Percentiles rank a stretch among this genome's conserved stretches.
Evolutionary conservation across 2,888 invertebrate genomes (phyloP).

Genomic region (Rosalia funebris): DNA sequence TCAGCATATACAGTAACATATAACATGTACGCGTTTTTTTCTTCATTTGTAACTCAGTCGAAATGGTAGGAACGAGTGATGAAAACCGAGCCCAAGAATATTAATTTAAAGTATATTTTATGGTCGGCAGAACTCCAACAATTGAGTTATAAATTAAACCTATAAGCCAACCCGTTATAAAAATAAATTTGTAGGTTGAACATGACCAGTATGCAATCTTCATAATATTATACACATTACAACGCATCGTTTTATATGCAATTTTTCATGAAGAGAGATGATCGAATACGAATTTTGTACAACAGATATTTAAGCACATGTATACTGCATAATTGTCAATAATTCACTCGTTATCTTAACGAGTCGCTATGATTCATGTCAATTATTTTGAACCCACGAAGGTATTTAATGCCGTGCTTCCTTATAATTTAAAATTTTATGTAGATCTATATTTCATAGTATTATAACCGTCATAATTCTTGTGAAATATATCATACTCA

Average conservation of each 20-base stretch:
- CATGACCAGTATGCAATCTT: conserved; percentile 41
- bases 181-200: conserved; percentile 44
- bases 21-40: no score
- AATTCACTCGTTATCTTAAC: conserved; percentile 38
- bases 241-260: conserved; percentile 38
- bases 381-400: conserved; percentile 32
- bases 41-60: no score
- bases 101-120: conserved; percentile 26
- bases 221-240: conserved; percentile 42
- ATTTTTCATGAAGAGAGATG: conserved; percentile 40
- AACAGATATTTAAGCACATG: conserved; percentile 30
- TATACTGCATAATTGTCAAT: conserved; percentile 39
- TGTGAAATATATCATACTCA: no score
- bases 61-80: not conserved
- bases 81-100: conserved; percentile 1
- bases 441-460: no score
- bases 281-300: conserved; percentile 30
- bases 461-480: no score
- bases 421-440: conserved; percentile 22
- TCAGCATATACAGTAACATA: no score
- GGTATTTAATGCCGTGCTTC: conserved; percentile 33
- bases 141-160: conserved; percentile 45
- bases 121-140: conserved; percentile 34
- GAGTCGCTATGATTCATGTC: conserved; percentile 42
- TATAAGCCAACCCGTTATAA: conserved; percentile 38